These are phyloP conservation scores for Harpagus bidentatus DNA, from an alignment of 2,113 vertebrate genomes.

Conservation along the genomic window DNA sequence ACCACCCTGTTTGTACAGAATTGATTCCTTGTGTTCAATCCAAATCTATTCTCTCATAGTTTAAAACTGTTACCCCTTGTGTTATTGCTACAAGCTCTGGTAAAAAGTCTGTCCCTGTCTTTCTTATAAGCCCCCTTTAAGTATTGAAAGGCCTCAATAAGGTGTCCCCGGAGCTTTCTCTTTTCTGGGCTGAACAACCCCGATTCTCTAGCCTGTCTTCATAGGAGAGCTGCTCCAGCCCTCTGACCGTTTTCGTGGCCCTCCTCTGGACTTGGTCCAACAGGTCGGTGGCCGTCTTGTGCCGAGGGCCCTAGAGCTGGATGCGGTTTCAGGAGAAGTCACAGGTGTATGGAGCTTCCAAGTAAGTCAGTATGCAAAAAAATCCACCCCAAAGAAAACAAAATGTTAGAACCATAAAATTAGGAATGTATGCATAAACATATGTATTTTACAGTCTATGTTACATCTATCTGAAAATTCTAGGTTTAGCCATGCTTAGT, in stretches of 20 bases:
- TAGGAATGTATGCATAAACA: background rate
- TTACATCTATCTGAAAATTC: background rate
- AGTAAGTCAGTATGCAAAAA: background rate
- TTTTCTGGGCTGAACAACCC: background rate
- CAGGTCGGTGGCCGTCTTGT: background rate
- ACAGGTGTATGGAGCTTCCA: background rate
- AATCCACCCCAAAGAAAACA: background rate
- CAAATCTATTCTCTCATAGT: background rate
- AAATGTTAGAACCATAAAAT: background rate
- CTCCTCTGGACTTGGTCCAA: background rate
- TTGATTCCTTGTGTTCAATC: background rate
- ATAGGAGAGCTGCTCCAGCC: accelerated
- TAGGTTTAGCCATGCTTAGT: background rate
- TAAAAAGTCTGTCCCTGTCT: background rate
- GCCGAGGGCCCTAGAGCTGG: background rate
- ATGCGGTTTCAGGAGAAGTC: background rate
- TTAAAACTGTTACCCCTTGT: background rate
- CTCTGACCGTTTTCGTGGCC: background rate
- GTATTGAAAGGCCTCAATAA: background rate
- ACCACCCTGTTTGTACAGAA: background rate
- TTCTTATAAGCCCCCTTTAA: background rate
- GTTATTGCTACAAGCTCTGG: background rate
- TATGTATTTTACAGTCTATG: background rate
- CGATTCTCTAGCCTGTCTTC: background rate
- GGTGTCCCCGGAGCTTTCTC: background rate